Conservation (phyloP, 1,140 invertebrate species). For the Heliothis subflexa region DNA sequence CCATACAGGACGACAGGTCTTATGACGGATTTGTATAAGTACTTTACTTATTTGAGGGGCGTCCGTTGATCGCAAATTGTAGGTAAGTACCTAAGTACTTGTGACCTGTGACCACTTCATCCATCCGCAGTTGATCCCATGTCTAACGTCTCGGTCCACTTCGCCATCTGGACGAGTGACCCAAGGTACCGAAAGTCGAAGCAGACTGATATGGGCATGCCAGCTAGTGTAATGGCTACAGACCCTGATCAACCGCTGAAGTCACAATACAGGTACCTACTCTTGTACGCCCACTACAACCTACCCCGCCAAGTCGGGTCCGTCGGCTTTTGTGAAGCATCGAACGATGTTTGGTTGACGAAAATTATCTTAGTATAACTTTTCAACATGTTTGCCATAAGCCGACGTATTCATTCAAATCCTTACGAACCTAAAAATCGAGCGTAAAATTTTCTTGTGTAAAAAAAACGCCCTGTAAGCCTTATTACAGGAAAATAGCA, state of each 20-base stretch:
- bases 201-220: neutral
- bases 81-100: no score
- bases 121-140: neutral
- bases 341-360: no score
- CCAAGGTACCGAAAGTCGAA: conserved; percentile 6
- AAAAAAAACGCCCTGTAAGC: no score
- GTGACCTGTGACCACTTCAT: neutral
- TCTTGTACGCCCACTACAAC: no score
- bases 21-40: neutral
- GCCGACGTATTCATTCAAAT: no score
- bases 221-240: neutral
- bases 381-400: neutral
- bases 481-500: no score
- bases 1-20: neutral
- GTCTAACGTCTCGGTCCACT: neutral
- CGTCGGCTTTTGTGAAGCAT: no score
- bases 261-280: neutral
- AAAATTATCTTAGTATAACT: no score
- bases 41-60: neutral
- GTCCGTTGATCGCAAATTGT: neutral
- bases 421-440: no score
- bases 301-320: no score
- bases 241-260: neutral
- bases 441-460: no score
- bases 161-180: neutral